Percentiles rank a stretch among this genome's conserved stretches.
These are phyloP conservation scores for Champsocephalus gunnari DNA, from an alignment of 2,797 vertebrate species.

Conservation along the genomic window DNA sequence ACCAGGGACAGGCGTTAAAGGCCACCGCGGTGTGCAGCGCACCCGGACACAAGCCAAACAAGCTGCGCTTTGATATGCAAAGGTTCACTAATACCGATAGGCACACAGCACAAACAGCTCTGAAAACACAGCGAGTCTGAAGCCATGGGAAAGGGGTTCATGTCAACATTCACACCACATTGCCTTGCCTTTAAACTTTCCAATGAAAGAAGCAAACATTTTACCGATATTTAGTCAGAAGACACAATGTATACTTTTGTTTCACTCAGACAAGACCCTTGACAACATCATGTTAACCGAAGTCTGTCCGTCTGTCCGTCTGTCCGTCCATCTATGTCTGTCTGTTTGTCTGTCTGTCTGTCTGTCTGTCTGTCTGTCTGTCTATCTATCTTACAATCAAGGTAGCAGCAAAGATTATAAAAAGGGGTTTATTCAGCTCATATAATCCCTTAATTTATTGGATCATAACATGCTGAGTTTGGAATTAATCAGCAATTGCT, in stretches of 20 bases:
- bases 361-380: no score
- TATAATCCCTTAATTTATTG: no score
- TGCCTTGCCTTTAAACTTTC: not conserved
- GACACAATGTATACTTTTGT: not conserved
- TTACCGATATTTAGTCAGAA: not conserved
- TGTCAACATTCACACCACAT: slow-evolving; percentile 26
- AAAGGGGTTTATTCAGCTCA: no score
- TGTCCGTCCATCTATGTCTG: no score
- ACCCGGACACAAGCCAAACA: slow-evolving; percentile 56
- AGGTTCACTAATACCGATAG: slow-evolving; percentile 34
- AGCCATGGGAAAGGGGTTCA: not conserved
- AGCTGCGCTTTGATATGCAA: slow-evolving; percentile 67
- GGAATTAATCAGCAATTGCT: no score
- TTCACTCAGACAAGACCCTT: slow-evolving; percentile 15
- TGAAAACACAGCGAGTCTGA: slow-evolving; percentile 1
- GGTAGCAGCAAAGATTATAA: no score
- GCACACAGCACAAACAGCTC: slow-evolving; percentile 33
- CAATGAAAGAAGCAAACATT: slow-evolving; percentile 17
- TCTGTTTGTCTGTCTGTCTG: no score
- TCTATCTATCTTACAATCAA: no score
- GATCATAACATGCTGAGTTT: no score
- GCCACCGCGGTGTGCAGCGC: slow-evolving; percentile 62
- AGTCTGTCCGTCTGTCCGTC: no score
- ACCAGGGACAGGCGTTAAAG: slow-evolving; percentile 75
- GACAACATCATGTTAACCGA: not conserved